Conservation (phyloP, 2,797 vertebrate genomes). For the Bucorvus abyssinicus region DNA sequence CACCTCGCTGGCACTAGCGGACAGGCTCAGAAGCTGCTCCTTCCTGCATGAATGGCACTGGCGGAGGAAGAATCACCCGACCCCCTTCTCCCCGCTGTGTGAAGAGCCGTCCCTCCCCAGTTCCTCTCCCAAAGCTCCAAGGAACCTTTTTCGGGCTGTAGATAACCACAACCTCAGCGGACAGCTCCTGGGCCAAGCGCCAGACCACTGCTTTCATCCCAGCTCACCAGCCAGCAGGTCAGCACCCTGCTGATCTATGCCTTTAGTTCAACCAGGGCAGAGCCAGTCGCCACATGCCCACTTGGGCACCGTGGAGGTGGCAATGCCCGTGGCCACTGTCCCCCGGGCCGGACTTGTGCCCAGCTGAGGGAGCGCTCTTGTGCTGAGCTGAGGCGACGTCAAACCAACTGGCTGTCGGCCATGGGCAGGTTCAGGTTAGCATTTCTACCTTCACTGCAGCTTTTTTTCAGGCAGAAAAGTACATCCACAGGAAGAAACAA, state of each 20-base stretch:
- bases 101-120: neutral
- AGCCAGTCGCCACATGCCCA: neutral
- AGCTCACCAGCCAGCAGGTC: neutral
- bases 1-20: neutral
- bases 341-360: neutral
- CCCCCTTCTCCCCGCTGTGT: neutral
- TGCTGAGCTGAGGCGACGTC: neutral
- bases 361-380: rapidly evolving
- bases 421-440: rapidly evolving
- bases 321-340: neutral
- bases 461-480: neutral
- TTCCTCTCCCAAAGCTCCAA: neutral
- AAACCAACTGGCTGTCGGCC: neutral
- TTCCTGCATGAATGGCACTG: neutral
- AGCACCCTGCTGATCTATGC: neutral
- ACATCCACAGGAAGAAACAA: neutral
- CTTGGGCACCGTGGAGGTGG: neutral
- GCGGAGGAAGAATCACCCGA: neutral
- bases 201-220: neutral
- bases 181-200: neutral
- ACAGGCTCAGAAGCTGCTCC: neutral
- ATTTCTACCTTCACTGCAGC: neutral
- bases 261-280: neutral
- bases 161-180: neutral
- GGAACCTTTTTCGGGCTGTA: neutral